Conservation (phyloP, 2,888 invertebrate genomes). For the Rhamnusium bicolor region DNA sequence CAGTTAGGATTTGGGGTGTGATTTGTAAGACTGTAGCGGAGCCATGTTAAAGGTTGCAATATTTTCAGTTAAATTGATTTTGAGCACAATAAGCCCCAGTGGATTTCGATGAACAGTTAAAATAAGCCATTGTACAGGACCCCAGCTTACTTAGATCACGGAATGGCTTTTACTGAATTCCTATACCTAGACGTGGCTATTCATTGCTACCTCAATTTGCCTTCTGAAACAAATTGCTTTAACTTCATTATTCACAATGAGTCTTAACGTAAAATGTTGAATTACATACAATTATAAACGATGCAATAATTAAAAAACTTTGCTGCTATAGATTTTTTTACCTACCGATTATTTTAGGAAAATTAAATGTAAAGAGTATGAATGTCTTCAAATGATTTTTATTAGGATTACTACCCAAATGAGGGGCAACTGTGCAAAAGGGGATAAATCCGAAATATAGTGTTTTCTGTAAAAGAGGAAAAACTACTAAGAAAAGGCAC, state of each 20-base stretch:
- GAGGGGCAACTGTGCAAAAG: no score
- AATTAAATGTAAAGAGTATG: background rate
- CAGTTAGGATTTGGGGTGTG: conserved; percentile 28
- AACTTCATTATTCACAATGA: conserved; percentile 32
- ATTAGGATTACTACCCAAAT: no score
- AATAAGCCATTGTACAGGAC: conserved; percentile 68
- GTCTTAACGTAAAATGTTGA: conserved; percentile 11
- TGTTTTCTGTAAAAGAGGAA: no score
- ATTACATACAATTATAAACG: background rate
- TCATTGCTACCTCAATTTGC: conserved; percentile 38
- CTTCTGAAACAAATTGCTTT: conserved; percentile 34
- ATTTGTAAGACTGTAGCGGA: conserved; percentile 33
- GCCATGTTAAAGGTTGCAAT: conserved; percentile 62
- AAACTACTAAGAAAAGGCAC: no score
- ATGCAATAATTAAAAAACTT: conserved; percentile 7
- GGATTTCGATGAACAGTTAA: conserved; percentile 69
- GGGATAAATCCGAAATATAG: no score
- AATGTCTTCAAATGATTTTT: background rate
- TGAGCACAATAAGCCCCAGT: conserved; percentile 66
- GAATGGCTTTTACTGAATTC: conserved; percentile 59
- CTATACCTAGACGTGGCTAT: conserved; percentile 41
- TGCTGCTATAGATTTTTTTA: background rate
- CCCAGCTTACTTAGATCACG: conserved; percentile 67
- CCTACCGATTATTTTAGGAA: background rate
- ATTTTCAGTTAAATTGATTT: conserved; percentile 69